A percentile compares a stretch with the other conserved stretches of the same genome.
Evolutionary conservation across 2,888 invertebrate genomes (phyloP).

Genomic region (Piscicola geometra): DNA sequence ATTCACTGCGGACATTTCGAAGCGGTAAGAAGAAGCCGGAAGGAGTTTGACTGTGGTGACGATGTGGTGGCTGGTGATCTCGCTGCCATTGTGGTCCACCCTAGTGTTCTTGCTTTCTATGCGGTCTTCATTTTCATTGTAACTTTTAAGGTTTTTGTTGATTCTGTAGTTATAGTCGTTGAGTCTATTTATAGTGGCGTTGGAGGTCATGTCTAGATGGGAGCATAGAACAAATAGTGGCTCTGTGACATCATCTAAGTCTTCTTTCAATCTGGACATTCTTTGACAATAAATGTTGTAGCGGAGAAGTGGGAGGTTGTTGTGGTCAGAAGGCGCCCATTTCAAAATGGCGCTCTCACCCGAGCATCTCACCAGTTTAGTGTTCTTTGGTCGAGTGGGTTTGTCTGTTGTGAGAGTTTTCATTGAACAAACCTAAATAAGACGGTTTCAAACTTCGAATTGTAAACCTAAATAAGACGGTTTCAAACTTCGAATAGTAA

Average conservation of each 20-base stretch:
- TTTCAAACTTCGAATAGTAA: too few relatives aligned
- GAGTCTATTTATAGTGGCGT: background rate
- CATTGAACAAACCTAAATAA: background rate
- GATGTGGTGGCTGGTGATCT: background rate
- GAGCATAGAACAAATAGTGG: background rate
- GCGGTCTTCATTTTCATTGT: too few relatives aligned
- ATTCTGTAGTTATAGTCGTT: background rate
- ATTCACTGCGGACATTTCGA: constrained; percentile 53
- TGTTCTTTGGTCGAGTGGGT: constrained; percentile 53
- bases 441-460: too few relatives aligned
- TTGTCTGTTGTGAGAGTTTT: constrained; percentile 23
- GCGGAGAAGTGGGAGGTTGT: constrained; percentile 83
- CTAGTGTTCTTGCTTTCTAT: too few relatives aligned
- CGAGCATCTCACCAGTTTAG: constrained; percentile 60
- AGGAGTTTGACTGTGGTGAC: constrained; percentile 62
- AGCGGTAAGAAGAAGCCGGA: constrained; percentile 52
- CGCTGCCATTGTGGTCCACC: too few relatives aligned
- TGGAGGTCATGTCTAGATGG: background rate
- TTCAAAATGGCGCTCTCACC: constrained; percentile 65
- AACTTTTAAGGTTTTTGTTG: background rate
- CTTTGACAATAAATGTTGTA: constrained; percentile 80
- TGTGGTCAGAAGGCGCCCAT: constrained; percentile 88
- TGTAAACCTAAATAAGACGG: background rate
- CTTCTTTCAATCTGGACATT: background rate
- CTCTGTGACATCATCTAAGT: background rate